A percentile compares a stretch with the other conserved stretches of the same genome.
Conservation (phyloP, 1,140 invertebrate species). For the Drosophila littoralis region DNA sequence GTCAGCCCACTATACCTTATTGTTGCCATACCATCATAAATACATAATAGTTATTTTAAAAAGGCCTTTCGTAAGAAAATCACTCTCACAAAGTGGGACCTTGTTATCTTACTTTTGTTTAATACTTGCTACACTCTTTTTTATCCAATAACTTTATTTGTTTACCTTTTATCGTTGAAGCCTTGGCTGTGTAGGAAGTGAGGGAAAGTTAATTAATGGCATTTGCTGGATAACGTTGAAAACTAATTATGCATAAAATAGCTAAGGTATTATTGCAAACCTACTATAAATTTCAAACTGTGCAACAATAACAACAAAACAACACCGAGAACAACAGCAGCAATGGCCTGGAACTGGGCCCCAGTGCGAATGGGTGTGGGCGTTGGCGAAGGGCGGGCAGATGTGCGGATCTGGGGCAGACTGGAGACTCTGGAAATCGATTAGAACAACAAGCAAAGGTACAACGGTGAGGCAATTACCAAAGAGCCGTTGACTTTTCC, state of each 20-base stretch:
- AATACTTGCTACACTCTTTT: conserved; percentile 1
- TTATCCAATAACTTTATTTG: neutral
- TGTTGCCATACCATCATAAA: no score
- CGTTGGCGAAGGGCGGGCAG: neutral
- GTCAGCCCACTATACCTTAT: no score
- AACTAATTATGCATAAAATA: conserved; percentile 83
- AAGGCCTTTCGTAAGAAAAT: no score
- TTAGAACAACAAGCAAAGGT: conserved; percentile 78
- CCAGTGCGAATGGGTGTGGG: neutral
- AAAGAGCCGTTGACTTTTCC: conserved; percentile 61
- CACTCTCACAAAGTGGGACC: no score
- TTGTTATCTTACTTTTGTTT: neutral
- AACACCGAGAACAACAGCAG: conserved; percentile 68
- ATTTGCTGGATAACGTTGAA: conserved; percentile 76
- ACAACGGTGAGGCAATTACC: conserved; percentile 80
- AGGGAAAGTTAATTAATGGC: conserved; percentile 74
- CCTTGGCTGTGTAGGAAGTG: conserved; percentile 6
- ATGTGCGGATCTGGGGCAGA: neutral
- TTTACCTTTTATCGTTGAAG: neutral
- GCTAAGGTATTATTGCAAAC: conserved; percentile 75
- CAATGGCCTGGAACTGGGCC: conserved; percentile 26
- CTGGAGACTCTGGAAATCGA: conserved; percentile 59
- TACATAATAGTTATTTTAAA: no score
- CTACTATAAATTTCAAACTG: conserved; percentile 78
- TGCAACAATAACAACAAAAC: conserved; percentile 71